Evolutionary conservation across 1,140 invertebrate genomes (phyloP).

Genomic region (Drosophila burlai): DNA sequence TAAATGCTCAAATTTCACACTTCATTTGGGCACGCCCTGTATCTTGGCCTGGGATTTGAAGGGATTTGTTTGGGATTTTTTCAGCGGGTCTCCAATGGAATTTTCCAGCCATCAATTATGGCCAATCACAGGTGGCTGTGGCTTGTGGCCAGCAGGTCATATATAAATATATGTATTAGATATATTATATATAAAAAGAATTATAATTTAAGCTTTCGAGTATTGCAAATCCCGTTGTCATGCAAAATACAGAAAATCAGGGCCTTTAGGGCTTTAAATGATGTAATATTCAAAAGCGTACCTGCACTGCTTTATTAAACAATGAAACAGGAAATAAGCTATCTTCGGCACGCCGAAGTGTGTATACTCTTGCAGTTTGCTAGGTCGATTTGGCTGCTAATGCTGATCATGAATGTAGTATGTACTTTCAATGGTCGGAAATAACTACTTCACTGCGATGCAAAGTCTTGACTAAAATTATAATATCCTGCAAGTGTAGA

Average conservation of each 20-base stretch:
- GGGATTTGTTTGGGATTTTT: slow-evolving; percentile 31
- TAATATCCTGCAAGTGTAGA: too few relatives aligned
- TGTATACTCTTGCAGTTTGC: too few relatives aligned
- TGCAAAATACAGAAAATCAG: not conserved
- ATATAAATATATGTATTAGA: too few relatives aligned
- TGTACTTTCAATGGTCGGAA: too few relatives aligned
- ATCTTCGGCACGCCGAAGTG: too few relatives aligned
- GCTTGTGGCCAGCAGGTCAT: slow-evolving; percentile 7
- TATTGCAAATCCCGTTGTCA: not conserved
- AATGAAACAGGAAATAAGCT: not conserved
- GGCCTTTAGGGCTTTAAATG: not conserved
- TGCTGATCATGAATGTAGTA: too few relatives aligned
- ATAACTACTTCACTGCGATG: too few relatives aligned
- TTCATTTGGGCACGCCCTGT: slow-evolving; percentile 49
- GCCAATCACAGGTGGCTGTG: slow-evolving; percentile 25
- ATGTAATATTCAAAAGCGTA: not conserved
- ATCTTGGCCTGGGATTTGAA: slow-evolving; percentile 11
- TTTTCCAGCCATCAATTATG: slow-evolving; percentile 18
- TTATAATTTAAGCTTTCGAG: too few relatives aligned
- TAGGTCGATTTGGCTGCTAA: too few relatives aligned
- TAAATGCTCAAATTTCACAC: slow-evolving; percentile 64
- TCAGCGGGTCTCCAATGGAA: slow-evolving; percentile 13
- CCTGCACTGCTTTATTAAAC: not conserved
- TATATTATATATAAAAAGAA: not conserved
- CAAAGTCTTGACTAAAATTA: too few relatives aligned